These are phyloP conservation scores for Myrmecophaga tridactyla DNA, from an alignment of 2,113 vertebrate genomes.

Conservation along the genomic window DNA sequence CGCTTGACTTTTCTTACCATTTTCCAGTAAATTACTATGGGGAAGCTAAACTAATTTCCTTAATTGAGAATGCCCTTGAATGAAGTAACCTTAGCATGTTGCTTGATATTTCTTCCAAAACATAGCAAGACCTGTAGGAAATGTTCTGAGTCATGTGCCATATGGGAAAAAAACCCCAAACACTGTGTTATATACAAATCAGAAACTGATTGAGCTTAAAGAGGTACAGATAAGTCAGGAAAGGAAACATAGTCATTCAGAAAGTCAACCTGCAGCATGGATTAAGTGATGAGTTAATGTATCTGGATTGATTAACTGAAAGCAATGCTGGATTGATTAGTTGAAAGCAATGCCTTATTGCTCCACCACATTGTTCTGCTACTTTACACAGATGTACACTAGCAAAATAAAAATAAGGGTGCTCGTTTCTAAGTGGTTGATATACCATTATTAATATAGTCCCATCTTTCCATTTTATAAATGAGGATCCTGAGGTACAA, in stretches of 20 bases:
- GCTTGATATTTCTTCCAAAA: slow-evolving; percentile 44
- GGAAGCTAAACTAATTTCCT: slow-evolving; percentile 45
- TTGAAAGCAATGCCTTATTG: neutral
- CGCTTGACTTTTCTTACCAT: slow-evolving; percentile 35
- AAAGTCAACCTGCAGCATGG: neutral
- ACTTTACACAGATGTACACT: neutral
- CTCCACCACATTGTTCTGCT: neutral
- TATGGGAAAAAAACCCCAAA: neutral
- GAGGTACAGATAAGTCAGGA: neutral
- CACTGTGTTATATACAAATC: neutral
- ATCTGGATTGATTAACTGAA: neutral
- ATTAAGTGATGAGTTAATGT: neutral
- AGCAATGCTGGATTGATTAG: neutral
- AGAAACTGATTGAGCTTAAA: neutral
- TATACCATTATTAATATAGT: neutral
- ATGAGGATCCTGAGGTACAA: neutral
- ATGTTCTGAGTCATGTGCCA: slow-evolving; percentile 29
- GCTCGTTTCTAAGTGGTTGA: neutral
- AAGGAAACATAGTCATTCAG: neutral
- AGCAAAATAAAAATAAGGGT: slow-evolving; percentile 16
- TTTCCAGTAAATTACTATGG: slow-evolving; percentile 34
- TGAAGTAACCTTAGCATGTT: slow-evolving; percentile 38
- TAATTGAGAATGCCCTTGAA: slow-evolving; percentile 53
- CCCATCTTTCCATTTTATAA: neutral
- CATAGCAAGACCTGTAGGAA: neutral